A percentile compares a stretch with the other conserved stretches of the same genome.
Evolutionary conservation across 2,797 vertebrate genomes (phyloP).

Genomic region (Coracias cyanogaster): DNA sequence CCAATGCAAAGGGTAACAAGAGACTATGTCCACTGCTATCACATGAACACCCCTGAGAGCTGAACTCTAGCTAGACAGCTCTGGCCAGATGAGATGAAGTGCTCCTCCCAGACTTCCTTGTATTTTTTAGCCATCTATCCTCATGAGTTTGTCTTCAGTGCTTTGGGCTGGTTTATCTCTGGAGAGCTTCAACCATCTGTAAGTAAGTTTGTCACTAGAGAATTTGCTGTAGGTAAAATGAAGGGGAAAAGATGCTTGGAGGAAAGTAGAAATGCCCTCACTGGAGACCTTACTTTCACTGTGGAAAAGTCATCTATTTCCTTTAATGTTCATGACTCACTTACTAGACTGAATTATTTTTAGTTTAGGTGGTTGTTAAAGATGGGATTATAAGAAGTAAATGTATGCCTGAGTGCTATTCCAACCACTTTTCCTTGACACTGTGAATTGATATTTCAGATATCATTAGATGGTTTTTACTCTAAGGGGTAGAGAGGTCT

Average conservation of each 20-base stretch:
- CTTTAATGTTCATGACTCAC: conserved; percentile 13
- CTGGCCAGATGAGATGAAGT: neutral
- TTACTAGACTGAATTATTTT: conserved; percentile 40
- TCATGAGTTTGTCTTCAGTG: neutral
- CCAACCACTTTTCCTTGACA: neutral
- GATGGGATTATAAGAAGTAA: conserved; percentile 6
- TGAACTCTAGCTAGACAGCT: neutral
- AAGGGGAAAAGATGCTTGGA: neutral
- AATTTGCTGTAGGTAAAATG: conserved; percentile 41
- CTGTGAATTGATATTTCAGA: conserved; percentile 25
- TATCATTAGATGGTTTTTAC: neutral
- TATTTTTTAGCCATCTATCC: neutral
- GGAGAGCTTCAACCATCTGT: neutral
- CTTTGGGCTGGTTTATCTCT: neutral
- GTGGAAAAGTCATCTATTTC: conserved; percentile 30
- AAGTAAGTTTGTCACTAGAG: neutral
- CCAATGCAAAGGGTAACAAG: neutral
- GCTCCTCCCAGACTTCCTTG: neutral
- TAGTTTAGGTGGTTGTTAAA: conserved; percentile 24
- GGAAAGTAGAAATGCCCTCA: conserved; percentile 23
- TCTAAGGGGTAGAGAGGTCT: neutral
- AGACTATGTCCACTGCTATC: neutral
- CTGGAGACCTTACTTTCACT: neutral
- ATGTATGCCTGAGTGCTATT: neutral
- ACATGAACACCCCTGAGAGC: neutral